Evolutionary conservation across 1,140 invertebrate genomes (phyloP).

Genomic region (Pemphigus obesinymphae): DNA sequence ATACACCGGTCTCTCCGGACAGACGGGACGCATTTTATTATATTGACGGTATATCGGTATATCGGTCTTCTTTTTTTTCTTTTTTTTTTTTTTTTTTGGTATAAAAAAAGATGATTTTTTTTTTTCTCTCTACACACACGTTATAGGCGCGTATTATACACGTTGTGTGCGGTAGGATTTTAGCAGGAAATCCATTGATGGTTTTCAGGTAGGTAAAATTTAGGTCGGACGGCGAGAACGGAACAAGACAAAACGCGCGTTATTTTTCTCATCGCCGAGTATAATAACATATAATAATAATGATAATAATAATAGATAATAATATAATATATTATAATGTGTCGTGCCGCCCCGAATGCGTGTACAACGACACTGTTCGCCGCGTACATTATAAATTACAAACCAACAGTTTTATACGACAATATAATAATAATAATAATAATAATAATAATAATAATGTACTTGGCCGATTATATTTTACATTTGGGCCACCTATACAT

Average conservation of each 20-base stretch:
- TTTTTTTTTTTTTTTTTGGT: too few relatives aligned
- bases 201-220: constrained; percentile 22
- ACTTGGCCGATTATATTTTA: too few relatives aligned
- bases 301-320: too few relatives aligned
- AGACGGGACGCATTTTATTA: constrained; percentile 2
- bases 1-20: not conserved
- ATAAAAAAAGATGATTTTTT: not conserved
- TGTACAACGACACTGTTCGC: not conserved
- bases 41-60: too few relatives aligned
- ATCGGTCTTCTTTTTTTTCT: not conserved
- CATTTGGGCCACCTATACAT: too few relatives aligned
- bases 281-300: too few relatives aligned
- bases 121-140: not conserved
- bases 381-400: not conserved
- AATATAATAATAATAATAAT: not conserved
- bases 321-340: too few relatives aligned
- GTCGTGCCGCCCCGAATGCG: too few relatives aligned
- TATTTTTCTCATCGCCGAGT: constrained; percentile 3
- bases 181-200: constrained; percentile 23
- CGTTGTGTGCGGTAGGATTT: not conserved
- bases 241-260: constrained; percentile 20
- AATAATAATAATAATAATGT: too few relatives aligned
- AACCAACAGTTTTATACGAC: constrained; percentile 12
- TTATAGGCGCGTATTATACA: too few relatives aligned
- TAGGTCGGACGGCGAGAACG: not conserved